Evolutionary conservation across 2,113 vertebrate species (phyloP).

Genomic region (Vombatus ursinus): DNA sequence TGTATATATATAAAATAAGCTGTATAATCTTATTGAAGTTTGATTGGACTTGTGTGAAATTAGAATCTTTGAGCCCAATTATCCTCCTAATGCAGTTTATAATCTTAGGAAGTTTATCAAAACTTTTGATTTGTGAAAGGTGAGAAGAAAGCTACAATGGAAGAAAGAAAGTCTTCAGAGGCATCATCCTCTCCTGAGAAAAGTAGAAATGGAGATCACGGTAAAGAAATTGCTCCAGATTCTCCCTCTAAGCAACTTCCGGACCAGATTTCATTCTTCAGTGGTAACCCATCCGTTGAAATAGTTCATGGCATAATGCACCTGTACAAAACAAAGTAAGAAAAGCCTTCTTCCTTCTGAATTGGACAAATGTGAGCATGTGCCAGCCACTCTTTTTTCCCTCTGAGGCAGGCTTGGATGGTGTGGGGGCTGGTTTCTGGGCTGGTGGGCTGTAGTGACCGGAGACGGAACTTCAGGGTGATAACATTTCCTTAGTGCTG

Average conservation of each 20-base stretch:
- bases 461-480: not conserved
- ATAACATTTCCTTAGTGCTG: not conserved
- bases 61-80: slow-evolving; percentile 19
- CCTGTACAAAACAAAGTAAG: slow-evolving; percentile 99
- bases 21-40: too few species aligned
- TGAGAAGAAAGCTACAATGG: slow-evolving; percentile 70
- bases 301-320: slow-evolving; percentile 99
- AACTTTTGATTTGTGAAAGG: slow-evolving; percentile 78
- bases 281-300: slow-evolving; percentile 97
- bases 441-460: not conserved
- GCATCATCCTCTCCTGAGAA: slow-evolving; percentile 72
- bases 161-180: slow-evolving; percentile 78
- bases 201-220: slow-evolving; percentile 72
- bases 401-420: not conserved
- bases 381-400: not conserved
- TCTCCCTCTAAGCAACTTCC: slow-evolving; percentile 97
- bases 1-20: too few species aligned
- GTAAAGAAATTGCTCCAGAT: slow-evolving; percentile 83
- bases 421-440: not conserved
- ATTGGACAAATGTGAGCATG: not conserved
- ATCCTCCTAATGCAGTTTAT: not conserved
- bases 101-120: slow-evolving; percentile 21
- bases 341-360: slow-evolving; percentile 41
- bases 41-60: not conserved
- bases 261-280: slow-evolving; percentile 99